Percentiles rank a stretch among this genome's conserved stretches.
Evolutionary conservation across 2,888 invertebrate genomes (phyloP).

Genomic region (Pristionchus mayeri): DNA sequence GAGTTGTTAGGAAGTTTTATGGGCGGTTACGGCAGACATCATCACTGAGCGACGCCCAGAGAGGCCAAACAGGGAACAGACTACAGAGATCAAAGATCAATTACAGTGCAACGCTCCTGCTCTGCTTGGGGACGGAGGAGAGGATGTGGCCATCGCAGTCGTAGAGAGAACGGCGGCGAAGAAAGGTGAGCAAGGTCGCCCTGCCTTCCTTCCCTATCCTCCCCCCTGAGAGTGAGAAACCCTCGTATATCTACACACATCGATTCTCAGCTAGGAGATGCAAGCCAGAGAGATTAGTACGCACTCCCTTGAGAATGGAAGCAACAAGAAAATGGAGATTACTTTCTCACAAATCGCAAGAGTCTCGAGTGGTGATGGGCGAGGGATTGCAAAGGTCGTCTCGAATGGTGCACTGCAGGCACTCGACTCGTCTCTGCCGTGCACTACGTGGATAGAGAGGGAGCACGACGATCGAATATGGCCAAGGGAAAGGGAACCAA

Average conservation of each 20-base stretch:
- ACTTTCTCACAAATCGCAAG: not conserved
- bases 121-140: conserved; percentile 32
- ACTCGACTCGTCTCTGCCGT: conserved; percentile 55
- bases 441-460: conserved; percentile 57
- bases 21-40: not conserved
- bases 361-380: not conserved
- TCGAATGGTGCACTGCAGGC: conserved; percentile 7
- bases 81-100: conserved; percentile 16
- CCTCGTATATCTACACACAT: no score
- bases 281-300: conserved; percentile 4
- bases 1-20: conserved; percentile 33
- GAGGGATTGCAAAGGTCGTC: conserved; percentile 30
- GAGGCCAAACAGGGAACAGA: not conserved
- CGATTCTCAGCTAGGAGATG: not conserved
- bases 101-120: conserved; percentile 3
- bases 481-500: conserved; percentile 48
- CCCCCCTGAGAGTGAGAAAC: no score
- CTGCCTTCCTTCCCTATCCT: no score
- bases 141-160: conserved; percentile 19
- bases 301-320: not conserved
- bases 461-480: conserved; percentile 51
- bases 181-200: conserved; percentile 34
- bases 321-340: not conserved
- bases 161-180: conserved; percentile 12
- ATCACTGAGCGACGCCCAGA: not conserved